Evolutionary conservation across 2,797 vertebrate species (phyloP).

Genomic region (Sebastes matsubarae): DNA sequence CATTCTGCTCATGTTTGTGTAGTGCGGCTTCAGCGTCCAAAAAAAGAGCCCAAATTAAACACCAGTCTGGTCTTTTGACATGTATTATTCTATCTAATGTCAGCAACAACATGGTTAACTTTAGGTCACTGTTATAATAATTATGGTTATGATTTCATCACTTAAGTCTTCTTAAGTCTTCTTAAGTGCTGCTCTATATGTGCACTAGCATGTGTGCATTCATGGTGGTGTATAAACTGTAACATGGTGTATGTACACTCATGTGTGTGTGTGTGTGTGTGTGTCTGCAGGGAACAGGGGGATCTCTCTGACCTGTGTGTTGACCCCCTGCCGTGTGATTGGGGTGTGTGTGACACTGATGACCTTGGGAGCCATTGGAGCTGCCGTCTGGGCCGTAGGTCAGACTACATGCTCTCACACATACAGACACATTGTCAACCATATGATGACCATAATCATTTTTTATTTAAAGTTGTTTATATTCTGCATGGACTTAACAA

Average conservation of each 20-base stretch:
- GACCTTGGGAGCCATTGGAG: constrained; percentile 86
- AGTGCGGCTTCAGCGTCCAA: background rate
- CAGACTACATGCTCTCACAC: constrained; percentile 64
- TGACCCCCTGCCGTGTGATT: constrained; percentile 83
- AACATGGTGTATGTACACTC: background rate
- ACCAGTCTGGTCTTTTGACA: background rate
- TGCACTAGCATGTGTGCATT: background rate
- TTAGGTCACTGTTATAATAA: background rate
- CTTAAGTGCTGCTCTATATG: background rate
- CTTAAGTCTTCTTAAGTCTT: background rate
- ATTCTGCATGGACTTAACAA: background rate
- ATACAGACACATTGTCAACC: background rate
- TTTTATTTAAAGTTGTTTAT: background rate
- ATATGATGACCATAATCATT: background rate
- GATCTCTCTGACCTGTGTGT: constrained; percentile 82
- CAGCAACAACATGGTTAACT: background rate
- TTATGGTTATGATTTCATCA: constrained; percentile 9
- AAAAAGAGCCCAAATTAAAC: background rate
- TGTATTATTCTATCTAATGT: background rate
- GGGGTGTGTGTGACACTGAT: constrained; percentile 80
- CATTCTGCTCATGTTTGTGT: constrained; percentile 33
- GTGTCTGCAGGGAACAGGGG: constrained; percentile 66
- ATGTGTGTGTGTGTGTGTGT: background rate
- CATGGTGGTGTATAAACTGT: background rate
- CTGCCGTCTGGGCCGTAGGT: constrained; percentile 90